Conservation (phyloP, 30 jellyfish, hydroid and myxozoan genomes). For the Aurelia sp. region DNA sequence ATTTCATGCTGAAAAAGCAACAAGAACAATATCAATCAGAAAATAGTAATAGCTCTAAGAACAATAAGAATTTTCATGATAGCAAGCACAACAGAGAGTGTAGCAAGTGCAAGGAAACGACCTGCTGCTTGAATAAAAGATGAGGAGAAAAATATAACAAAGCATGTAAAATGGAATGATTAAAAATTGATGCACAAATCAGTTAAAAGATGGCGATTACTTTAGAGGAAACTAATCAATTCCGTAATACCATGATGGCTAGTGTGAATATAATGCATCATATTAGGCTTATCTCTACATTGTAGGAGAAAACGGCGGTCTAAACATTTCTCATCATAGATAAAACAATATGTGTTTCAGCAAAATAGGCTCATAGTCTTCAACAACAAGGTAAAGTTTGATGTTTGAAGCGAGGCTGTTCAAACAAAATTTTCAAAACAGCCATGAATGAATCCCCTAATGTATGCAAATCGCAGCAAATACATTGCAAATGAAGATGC, state of each 20-base stretch:
- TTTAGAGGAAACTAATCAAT: slow-evolving; percentile 12
- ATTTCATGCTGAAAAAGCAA: too few relatives aligned
- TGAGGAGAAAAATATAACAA: slow-evolving; percentile 17
- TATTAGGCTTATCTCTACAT: neutral
- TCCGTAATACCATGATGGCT: slow-evolving; percentile 3
- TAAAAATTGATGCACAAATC: slow-evolving; percentile 30
- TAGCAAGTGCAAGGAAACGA: neutral
- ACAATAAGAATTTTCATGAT: neutral
- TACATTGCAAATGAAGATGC: too few relatives aligned
- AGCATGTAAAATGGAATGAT: slow-evolving; percentile 14
- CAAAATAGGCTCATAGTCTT: too few relatives aligned
- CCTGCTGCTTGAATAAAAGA: neutral
- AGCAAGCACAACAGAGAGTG: neutral
- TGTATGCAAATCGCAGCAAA: too few relatives aligned
- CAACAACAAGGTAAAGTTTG: too few relatives aligned
- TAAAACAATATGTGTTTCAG: too few relatives aligned
- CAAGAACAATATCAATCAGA: too few relatives aligned
- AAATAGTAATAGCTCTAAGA: too few relatives aligned
- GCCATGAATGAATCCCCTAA: too few relatives aligned
- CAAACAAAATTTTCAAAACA: too few relatives aligned
- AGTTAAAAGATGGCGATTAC: slow-evolving; percentile 23
- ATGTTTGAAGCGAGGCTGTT: too few relatives aligned
- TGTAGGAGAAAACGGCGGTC: neutral
- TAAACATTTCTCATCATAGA: too few relatives aligned
- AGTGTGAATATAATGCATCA: neutral